Base-by-base conservation (phyloP, 2,888 invertebrate species). In the Tetheella fluctuosa region DNA sequence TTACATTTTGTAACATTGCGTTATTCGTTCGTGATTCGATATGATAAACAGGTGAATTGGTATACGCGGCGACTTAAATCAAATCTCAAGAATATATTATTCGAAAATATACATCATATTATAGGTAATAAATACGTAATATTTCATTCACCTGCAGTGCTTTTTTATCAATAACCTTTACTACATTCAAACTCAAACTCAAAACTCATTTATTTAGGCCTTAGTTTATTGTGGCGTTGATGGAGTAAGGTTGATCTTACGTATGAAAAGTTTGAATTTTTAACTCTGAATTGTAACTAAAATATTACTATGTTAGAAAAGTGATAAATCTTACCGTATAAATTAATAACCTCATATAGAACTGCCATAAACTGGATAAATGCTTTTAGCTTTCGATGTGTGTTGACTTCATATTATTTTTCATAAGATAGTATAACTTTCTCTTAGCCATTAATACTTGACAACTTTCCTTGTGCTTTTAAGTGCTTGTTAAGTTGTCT, bases 1-100 rank as follows among this genome's bases (percentile, higher is more conserved):
- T 77, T 71, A 74, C 66, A 65, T 77, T 74, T 68, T 69, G 70
- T 69, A 66, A 69, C 60, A 65, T 54, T 57, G 52, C 59, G 12
- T 30, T 28, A 52, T 60, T 56, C 20, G 55, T 57, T 56, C 20
- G 57, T 37, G 55, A 55, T 55, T 55, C 37, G 34, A 55, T 58
- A 58, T 58, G 48, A 52, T 58, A 58, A 58, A n/a, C 17, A 34
- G 20, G 20, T 34, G 34, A n/a, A n/a, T n/a, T n/a, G n/a, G n/a
- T n/a, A n/a, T n/a, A n/a, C n/a, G n/a, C n/a, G n/a, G n/a, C n/a
- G n/a, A n/a, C n/a, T n/a, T n/a, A n/a, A n/a, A n/a, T n/a, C n/a
- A n/a, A n/a, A n/a, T n/a, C n/a, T n/a, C 25, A 25, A 6, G 25
- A 25, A 6, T 25, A 25, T 25, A 25, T 25, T 25, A 25, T 4